phyloP scores from a whole-genome alignment of 1,140 invertebrate species.

The Geopemphigus sp. region DNA sequence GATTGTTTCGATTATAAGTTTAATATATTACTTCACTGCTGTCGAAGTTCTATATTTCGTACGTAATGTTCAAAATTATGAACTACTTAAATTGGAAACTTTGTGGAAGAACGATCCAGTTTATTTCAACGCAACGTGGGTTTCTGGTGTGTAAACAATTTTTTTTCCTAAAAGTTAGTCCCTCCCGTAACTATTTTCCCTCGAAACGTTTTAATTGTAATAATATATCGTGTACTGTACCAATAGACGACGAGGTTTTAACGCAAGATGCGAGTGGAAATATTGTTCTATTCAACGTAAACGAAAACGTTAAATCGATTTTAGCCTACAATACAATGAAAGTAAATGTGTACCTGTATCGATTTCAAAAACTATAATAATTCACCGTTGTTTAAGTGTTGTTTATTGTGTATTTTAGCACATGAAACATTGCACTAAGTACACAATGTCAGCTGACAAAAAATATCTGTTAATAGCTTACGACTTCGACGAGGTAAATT shows the following conservation, averaged over 20 bases:
- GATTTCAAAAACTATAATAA: background rate
- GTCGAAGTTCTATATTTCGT: background rate
- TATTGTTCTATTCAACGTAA: conserved; percentile 14
- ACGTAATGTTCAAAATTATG: background rate
- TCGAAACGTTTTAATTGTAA: background rate
- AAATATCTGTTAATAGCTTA: conserved; percentile 41
- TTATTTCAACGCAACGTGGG: conserved; percentile 6
- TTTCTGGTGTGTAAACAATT: conserved; percentile 8
- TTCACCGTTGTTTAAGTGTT: too few species aligned
- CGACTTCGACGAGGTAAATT: background rate
- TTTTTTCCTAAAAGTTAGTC: background rate
- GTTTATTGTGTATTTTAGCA: background rate
- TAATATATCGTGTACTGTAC: background rate
- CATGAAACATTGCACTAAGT: background rate
- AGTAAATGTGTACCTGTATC: background rate
- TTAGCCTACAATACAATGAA: conserved; percentile 36
- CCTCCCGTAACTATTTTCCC: too few species aligned
- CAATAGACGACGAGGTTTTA: conserved; percentile 9
- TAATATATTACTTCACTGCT: background rate
- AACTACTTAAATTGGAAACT: conserved; percentile 15
- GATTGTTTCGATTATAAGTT: background rate
- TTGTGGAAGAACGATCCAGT: background rate
- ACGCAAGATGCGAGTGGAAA: conserved; percentile 47
- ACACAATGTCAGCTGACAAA: conserved; percentile 25
- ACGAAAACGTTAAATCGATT: background rate